phyloP scores from a whole-genome alignment of 2,888 invertebrate genomes.

The Drosophila parthenogenetica region DNA sequence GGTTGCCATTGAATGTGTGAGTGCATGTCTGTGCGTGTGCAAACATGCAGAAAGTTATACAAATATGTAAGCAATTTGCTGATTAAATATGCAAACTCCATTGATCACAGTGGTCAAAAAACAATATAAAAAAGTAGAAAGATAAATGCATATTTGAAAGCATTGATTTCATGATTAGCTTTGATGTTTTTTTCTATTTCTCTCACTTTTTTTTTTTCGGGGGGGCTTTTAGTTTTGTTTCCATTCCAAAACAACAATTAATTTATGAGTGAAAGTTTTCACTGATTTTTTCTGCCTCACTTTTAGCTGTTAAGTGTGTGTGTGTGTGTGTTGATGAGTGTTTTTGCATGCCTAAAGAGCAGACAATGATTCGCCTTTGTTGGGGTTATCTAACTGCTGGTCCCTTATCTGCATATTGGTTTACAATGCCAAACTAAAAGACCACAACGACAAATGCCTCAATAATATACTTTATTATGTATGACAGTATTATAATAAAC shows the following conservation, averaged over 20 bases:
- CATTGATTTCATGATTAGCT: constrained; percentile 56
- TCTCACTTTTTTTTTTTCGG: constrained; percentile 33
- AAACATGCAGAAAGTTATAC: constrained; percentile 37
- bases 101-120: constrained; percentile 27
- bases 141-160: constrained; percentile 33
- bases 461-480: constrained; percentile 34
- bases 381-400: constrained; percentile 64
- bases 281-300: constrained; percentile 4
- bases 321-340: neutral
- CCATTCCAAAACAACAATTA: constrained; percentile 58
- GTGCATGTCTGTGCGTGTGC: neutral
- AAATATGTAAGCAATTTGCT: constrained; percentile 60
- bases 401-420: constrained; percentile 68
- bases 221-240: constrained; percentile 61
- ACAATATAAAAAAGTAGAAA: neutral
- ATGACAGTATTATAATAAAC: constrained; percentile 42
- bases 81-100: constrained; percentile 65
- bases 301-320: no score
- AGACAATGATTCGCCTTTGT: constrained; percentile 68
- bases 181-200: constrained; percentile 29
- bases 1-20: constrained; percentile 48
- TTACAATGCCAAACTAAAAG: constrained; percentile 53
- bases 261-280: constrained; percentile 78
- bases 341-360: constrained; percentile 54
- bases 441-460: constrained; percentile 36